phyloP scores from a whole-genome alignment of 1,140 invertebrate species.

The Choristoneura fumiferana region DNA sequence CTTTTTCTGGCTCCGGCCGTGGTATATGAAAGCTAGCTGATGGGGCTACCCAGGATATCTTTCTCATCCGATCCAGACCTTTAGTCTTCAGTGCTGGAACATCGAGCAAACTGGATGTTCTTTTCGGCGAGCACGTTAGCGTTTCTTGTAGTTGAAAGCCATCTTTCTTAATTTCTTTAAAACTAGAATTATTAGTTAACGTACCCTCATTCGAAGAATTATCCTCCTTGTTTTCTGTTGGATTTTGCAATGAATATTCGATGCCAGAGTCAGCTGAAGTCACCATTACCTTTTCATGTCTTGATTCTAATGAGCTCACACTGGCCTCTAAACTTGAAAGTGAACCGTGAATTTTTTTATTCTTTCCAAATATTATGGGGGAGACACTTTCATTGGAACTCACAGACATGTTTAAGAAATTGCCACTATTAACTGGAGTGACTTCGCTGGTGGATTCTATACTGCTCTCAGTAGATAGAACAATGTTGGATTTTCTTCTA shows the following conservation, averaged over 20 bases:
- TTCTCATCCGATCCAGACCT: conserved; percentile 67
- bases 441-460: conserved; percentile 66
- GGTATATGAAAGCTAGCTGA: conserved; percentile 65
- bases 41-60: conserved; percentile 79
- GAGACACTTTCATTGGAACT: conserved; percentile 76
- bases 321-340: conserved; percentile 74
- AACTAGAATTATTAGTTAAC: conserved; percentile 68
- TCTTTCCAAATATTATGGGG: conserved; percentile 69
- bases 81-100: conserved; percentile 68
- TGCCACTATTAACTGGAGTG: conserved; percentile 54
- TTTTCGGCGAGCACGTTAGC: conserved; percentile 56
- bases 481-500: conserved; percentile 39
- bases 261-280: conserved; percentile 75
- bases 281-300: conserved; percentile 63
- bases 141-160: conserved; percentile 41
- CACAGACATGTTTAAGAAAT: conserved; percentile 64
- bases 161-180: conserved; percentile 54
- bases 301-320: conserved; percentile 71
- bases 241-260: conserved; percentile 67
- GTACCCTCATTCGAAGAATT: conserved; percentile 74
- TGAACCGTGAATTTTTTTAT: conserved; percentile 69
- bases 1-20: conserved; percentile 55
- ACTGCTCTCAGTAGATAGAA: conserved; percentile 58
- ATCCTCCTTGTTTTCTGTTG: conserved; percentile 58
- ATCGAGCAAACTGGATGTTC: conserved; percentile 67